Evolutionary conservation across 2,113 vertebrate genomes (phyloP).

Genomic region (Geococcyx californianus): DNA sequence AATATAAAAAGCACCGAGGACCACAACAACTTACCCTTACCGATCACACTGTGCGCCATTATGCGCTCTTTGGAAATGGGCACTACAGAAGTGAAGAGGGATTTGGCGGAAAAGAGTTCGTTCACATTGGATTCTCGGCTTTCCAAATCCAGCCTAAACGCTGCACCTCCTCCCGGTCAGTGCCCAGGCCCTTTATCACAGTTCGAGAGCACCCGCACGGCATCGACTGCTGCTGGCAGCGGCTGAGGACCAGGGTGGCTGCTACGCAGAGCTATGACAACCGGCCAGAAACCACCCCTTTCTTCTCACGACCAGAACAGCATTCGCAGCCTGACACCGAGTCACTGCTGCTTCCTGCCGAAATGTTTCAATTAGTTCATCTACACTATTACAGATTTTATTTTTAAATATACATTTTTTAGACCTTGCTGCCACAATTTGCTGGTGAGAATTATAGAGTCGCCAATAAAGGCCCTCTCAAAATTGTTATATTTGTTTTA

Average conservation of each 20-base stretch:
- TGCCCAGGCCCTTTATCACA: too few species aligned
- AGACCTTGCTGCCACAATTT: background rate
- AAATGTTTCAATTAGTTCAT: background rate
- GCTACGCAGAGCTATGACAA: background rate
- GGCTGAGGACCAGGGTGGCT: accelerated
- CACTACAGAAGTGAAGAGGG: background rate
- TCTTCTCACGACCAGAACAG: background rate
- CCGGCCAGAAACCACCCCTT: background rate
- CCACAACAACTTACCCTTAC: background rate
- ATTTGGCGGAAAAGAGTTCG: background rate
- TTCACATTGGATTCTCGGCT: background rate
- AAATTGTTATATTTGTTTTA: background rate
- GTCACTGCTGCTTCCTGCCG: background rate
- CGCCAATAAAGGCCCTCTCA: background rate
- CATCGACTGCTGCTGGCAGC: too few species aligned
- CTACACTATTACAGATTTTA: background rate
- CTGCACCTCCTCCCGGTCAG: too few species aligned
- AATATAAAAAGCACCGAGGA: background rate
- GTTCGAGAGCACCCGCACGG: too few species aligned
- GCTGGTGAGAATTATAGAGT: background rate
- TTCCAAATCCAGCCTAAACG: too few species aligned
- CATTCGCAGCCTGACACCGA: background rate
- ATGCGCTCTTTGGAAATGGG: background rate
- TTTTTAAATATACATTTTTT: background rate
- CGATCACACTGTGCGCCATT: too few species aligned